A percentile compares a stretch with the other conserved stretches of the same genome.
Evolutionary conservation across 2,113 vertebrate species (phyloP).

Genomic region (Pao palembangensis): DNA sequence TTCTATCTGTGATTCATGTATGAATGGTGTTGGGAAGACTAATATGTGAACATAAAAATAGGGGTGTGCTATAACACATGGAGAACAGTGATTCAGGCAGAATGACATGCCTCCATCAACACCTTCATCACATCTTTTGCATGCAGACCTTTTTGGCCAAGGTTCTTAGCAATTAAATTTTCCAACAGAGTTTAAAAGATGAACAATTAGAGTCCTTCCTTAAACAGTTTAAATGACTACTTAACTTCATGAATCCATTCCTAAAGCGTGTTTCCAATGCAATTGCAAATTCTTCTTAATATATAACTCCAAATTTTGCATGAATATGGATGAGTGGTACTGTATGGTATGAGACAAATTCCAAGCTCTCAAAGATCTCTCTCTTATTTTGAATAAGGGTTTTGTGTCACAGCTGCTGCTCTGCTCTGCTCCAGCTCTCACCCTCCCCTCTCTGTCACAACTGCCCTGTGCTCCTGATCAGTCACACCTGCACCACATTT

Average conservation of each 20-base stretch:
- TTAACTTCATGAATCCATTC: no score
- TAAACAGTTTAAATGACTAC: no score
- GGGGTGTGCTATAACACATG: background rate
- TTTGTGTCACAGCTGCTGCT: no score
- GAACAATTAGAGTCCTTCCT: no score
- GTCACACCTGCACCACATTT: no score
- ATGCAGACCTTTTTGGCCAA: no score
- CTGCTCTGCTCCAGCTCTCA: no score
- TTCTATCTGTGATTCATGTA: background rate
- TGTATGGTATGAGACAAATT: slow-evolving; percentile 4
- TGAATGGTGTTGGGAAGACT: background rate
- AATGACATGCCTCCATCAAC: background rate
- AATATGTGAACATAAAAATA: background rate
- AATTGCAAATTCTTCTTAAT: background rate
- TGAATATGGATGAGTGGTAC: background rate
- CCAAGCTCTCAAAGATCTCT: slow-evolving; percentile 11
- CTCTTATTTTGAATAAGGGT: no score
- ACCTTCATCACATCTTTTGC: background rate
- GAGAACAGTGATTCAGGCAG: background rate
- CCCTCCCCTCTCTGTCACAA: no score
- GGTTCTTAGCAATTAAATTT: no score
- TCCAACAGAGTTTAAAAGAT: no score
- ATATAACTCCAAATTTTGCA: slow-evolving; percentile 1
- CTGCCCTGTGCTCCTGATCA: no score
- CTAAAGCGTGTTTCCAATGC: background rate